phyloP scores from a whole-genome alignment of 1,140 invertebrate species.

The Drosophila setifemur region DNA sequence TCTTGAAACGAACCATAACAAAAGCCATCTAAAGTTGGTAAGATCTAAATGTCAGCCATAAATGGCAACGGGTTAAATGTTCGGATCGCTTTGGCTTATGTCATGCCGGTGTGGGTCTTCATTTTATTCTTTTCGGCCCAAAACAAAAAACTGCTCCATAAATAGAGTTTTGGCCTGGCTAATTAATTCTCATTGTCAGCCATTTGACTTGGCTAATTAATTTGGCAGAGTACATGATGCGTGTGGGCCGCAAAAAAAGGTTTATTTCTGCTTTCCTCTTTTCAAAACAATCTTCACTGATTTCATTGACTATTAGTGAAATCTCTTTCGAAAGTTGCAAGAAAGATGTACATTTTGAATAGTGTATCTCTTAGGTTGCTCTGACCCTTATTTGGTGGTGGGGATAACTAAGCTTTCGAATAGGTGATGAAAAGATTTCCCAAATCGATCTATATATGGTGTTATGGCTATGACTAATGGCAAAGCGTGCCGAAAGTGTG shows the following conservation, averaged over 20 bases:
- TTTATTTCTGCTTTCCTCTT: not conserved
- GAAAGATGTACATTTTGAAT: constrained; percentile 2
- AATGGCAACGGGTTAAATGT: constrained; percentile 29
- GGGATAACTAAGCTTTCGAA: constrained; percentile 7
- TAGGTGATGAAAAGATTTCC: constrained; percentile 22
- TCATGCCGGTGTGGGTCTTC: constrained; percentile 33
- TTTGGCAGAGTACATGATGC: constrained; percentile 43
- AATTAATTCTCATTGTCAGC: constrained; percentile 63
- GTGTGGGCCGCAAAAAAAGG: constrained; percentile 32
- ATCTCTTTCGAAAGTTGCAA: constrained; percentile 37
- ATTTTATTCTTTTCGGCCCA: constrained; percentile 1
- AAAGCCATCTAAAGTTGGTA: constrained; percentile 5
- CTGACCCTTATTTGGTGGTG: constrained; percentile 22
- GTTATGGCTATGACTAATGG: constrained; percentile 19
- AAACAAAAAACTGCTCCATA: constrained; percentile 10
- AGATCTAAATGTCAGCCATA: constrained; percentile 27
- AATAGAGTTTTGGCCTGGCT: constrained; percentile 39
- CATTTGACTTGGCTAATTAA: constrained; percentile 55
- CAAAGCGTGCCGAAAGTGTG: constrained; percentile 34
- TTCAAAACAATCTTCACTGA: not conserved
- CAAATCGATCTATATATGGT: constrained; percentile 23
- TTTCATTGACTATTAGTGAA: constrained; percentile 26
- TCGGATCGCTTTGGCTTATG: constrained; percentile 21
- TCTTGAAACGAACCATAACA: constrained; percentile 1
- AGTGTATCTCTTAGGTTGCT: constrained; percentile 3